Evolutionary conservation across 2,797 vertebrate species (phyloP), one percentile per base, ranked within the genome.

Genomic region (Macrochelys suwanniensis): DNA sequence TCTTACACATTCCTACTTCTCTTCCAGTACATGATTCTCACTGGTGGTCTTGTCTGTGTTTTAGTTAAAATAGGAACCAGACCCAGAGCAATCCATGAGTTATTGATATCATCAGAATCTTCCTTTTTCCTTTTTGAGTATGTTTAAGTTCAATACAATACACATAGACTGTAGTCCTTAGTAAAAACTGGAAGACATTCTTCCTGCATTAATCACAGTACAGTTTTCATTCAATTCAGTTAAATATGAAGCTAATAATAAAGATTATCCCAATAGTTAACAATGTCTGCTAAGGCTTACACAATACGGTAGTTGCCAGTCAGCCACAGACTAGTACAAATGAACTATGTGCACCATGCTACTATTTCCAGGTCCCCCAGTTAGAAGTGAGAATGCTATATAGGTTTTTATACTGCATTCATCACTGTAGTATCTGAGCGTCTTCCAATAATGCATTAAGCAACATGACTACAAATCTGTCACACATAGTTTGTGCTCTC

Each of bases 81-180:
- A 92, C 80, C 3, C 0, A 0, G 84, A 84, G 54, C 79, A 81
- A 71, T 74, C 16, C 1, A 86, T 82, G 26, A 57, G 33, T 42
- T 85, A 21, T 61, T 86, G 76, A 42, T 33, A 45, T 5, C 85
- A 81, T 57, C 56, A 25, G 57, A 61, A 61, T 59, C 61, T 83
- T 94, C 80, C 76, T 81, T 49, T 61, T 94, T 84, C 53, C 61
- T 92, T 90, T 31, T 51, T 51, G 47, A 86, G 84, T 37, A 92
- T 84, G 56, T 88, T 90, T 92, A 21, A 80, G 23, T 81, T 85
- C 79, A 10, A 80, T 37, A 25, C 1, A 79, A 71, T 3, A 59
- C 6, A 78, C 9, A 61, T 5, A 3, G 37, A 23, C 5, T 28
- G 17, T 23, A n/a, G 78, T 56, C 21, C 53, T 54, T 54, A 54